Evolutionary conservation across 2,797 vertebrate genomes (phyloP).

Genomic region (Phyllotis vaccarum): DNA sequence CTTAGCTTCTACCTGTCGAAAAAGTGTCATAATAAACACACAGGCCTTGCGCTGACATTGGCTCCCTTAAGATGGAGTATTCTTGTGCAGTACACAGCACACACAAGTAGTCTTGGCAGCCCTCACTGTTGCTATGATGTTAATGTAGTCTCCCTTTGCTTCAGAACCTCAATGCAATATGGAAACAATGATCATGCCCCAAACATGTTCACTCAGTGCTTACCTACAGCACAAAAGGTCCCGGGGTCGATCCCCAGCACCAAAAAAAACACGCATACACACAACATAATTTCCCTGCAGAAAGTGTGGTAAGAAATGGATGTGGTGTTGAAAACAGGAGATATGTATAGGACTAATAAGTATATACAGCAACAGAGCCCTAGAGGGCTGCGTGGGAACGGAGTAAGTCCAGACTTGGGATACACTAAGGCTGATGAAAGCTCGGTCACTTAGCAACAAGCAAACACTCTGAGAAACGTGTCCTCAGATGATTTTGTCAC

Average conservation of each 20-base stretch:
- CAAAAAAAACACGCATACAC: background rate
- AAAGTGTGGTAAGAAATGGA: background rate
- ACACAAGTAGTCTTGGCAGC: background rate
- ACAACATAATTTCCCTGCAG: background rate
- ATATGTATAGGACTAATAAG: background rate
- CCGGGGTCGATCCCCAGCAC: background rate
- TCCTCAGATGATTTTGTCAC: background rate
- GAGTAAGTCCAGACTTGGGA: background rate
- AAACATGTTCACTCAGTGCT: background rate
- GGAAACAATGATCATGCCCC: background rate
- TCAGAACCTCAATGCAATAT: background rate
- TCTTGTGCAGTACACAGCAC: background rate
- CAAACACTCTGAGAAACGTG: background rate
- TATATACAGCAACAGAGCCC: no score
- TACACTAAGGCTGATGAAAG: background rate
- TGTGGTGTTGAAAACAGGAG: background rate
- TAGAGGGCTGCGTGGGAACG: background rate
- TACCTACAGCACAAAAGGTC: background rate
- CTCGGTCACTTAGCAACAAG: background rate
- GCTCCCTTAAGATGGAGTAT: accelerated
- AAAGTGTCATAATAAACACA: background rate
- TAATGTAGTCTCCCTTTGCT: background rate
- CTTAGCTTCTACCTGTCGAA: background rate
- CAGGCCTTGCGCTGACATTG: background rate
- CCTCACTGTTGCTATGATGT: background rate